phyloP scores from a whole-genome alignment of 2,888 invertebrate genomes.

The Chrysolina oricalcia region DNA sequence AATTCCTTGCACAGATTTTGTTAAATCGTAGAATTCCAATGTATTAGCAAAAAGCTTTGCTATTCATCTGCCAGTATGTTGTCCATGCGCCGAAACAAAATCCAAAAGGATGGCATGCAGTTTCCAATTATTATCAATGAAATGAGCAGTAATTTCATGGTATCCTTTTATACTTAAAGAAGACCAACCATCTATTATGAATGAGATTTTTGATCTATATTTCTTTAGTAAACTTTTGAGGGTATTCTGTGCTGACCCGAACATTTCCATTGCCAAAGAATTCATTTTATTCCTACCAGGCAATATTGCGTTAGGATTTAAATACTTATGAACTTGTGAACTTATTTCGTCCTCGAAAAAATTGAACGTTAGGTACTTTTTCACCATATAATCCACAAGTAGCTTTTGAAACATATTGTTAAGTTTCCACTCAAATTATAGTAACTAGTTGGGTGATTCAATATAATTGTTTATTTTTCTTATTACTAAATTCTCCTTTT shows the following conservation, averaged over 20 bases:
- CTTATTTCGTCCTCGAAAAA: conserved; percentile 35
- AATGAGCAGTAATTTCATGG: too few species aligned
- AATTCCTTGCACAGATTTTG: too few species aligned
- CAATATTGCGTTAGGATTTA: conserved; percentile 34
- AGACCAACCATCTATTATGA: conserved; percentile 58
- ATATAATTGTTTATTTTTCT: too few species aligned
- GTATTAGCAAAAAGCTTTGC: too few species aligned
- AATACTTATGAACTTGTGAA: conserved; percentile 39
- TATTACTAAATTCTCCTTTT: too few species aligned
- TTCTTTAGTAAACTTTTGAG: conserved; percentile 44
- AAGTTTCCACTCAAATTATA: too few species aligned
- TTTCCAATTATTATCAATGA: conserved; percentile 55
- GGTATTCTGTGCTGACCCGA: conserved; percentile 31
- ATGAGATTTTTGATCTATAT: conserved; percentile 53
- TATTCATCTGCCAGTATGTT: too few species aligned
- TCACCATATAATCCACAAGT: conserved; percentile 39
- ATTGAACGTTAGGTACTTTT: conserved; percentile 44
- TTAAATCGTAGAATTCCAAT: too few species aligned
- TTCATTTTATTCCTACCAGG: conserved; percentile 38
- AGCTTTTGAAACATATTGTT: conserved; percentile 28
- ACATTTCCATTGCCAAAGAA: conserved; percentile 33
- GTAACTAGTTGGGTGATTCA: too few species aligned
- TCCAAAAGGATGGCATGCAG: too few species aligned
- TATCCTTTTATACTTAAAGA: conserved; percentile 51
- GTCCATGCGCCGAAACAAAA: too few species aligned